Percentiles rank a stretch among this genome's conserved stretches.
phyloP scores from a whole-genome alignment of 2,113 vertebrate genomes.

The Oncorhynchus gorbuscha region DNA sequence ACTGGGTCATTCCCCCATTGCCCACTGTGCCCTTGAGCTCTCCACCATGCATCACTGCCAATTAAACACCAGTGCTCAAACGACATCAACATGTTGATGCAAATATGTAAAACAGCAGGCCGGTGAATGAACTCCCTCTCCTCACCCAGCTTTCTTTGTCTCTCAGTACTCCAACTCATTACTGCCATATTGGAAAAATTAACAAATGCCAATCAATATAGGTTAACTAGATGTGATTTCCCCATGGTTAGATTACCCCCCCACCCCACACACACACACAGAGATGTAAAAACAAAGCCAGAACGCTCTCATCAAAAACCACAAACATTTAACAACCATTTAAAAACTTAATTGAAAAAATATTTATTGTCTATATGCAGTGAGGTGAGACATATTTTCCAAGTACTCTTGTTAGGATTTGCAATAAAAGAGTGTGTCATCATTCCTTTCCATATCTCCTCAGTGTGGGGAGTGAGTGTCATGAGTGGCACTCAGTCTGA shows the following conservation, averaged over 20 bases:
- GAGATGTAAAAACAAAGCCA: not conserved
- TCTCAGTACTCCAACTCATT: conserved; percentile 36
- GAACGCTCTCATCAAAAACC: not conserved
- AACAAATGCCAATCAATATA: conserved; percentile 46
- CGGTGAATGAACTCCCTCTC: conserved; percentile 5
- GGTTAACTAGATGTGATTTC: conserved; percentile 55
- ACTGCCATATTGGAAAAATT: conserved; percentile 47
- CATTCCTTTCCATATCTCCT: too few species aligned
- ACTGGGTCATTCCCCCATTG: conserved; percentile 15
- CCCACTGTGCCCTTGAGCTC: conserved; percentile 34
- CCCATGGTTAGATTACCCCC: conserved; percentile 19
- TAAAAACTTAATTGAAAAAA: too few species aligned
- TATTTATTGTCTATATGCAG: too few species aligned
- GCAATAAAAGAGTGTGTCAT: too few species aligned
- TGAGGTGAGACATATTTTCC: too few species aligned
- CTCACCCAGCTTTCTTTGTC: not conserved
- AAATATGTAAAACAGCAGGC: conserved; percentile 15
- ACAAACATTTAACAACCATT: not conserved
- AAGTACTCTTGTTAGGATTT: too few species aligned
- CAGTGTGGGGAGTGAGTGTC: too few species aligned
- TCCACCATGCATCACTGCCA: conserved; percentile 38
- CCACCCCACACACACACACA: conserved; percentile 12
- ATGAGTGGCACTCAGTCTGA: too few species aligned
- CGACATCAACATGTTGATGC: conserved; percentile 21
- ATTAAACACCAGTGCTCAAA: conserved; percentile 33